phyloP scores from a whole-genome alignment of 1,140 invertebrate species.

The Uloborus diversus region DNA sequence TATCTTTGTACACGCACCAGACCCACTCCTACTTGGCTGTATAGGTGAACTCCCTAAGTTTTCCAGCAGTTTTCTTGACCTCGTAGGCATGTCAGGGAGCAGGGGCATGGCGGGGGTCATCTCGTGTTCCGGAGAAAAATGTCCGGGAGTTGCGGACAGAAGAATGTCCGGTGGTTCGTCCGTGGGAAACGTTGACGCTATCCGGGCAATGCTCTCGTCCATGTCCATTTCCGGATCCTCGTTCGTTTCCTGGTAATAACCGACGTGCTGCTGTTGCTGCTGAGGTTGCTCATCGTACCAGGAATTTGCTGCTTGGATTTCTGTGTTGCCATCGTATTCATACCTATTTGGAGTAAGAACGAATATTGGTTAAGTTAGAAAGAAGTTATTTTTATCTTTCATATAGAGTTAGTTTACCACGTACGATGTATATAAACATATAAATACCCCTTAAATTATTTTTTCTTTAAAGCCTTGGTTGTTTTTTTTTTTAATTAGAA shows the following conservation, averaged over 20 bases:
- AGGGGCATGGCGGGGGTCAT: conserved; percentile 72
- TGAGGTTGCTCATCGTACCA: conserved; percentile 28
- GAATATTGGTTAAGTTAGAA: too few species aligned
- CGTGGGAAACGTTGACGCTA: conserved; percentile 68
- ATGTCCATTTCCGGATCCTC: conserved; percentile 64
- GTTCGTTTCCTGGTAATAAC: neutral
- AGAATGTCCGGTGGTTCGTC: conserved; percentile 44
- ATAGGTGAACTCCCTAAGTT: conserved; percentile 71
- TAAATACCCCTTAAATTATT: too few species aligned
- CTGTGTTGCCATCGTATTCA: neutral
- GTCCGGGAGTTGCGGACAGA: conserved; percentile 37
- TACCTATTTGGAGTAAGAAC: too few species aligned
- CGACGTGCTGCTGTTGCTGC: conserved; percentile 12
- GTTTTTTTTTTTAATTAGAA: too few species aligned
- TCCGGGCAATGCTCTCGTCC: conserved; percentile 69
- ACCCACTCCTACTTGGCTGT: conserved; percentile 26
- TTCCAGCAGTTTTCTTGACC: conserved; percentile 72
- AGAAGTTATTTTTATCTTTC: too few species aligned
- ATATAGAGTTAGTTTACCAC: too few species aligned
- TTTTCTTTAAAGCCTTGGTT: too few species aligned
- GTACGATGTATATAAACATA: too few species aligned
- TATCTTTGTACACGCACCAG: neutral
- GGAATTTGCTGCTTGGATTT: neutral
- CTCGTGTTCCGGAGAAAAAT: conserved; percentile 60
- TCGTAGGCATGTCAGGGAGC: conserved; percentile 72